Evolutionary conservation across 1,140 invertebrate species (phyloP), one percentile per base, ranked within the genome.

Genomic region (Mesaphorura yosii): DNA sequence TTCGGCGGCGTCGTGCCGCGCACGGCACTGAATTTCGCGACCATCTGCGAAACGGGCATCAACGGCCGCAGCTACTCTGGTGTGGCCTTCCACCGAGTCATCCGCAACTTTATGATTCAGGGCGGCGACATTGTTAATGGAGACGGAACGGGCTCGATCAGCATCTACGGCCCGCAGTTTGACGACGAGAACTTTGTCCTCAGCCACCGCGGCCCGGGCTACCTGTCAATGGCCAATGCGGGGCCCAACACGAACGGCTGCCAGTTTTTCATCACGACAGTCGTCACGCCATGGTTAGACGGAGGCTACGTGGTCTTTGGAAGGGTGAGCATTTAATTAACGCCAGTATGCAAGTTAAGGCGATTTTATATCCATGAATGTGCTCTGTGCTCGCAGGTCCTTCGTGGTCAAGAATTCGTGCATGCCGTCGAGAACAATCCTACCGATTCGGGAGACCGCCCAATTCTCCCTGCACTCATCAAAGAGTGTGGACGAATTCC

Each of bases 141-240:
- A 45, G 80, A 89, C 70, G 87, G 87, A 3, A 77, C 74, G 19
- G 86, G 86, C 2, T 82, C 81, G 0, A 75, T 80, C 2, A 88
- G 84, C 65, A 95, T 98, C 62, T 98, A 88, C 68, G 94, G 93
- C 1, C 81, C 86, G 51, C 78, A 79, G 60, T 98, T 98, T 69
- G 75, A 83, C 29, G 94, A 98, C 72, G 95, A 99, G 71, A 92
- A 91, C 67, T 87, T 97, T 66, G 81, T 82, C 46, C 75, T 94
- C 12, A 84, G 86, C 65, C 92, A 96, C 65, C 82, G 79, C 55
- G 79, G 80, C 12, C 77, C 91, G 12, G 93, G 94, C 27, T 88
- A 90, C 71, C 69, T 98, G 6, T 89, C 88, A 37, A 98, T 98
- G 94, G 93, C 93, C 1, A 98, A 98, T 73, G 80, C 82, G 69